These are phyloP conservation scores for Eilema sororculum DNA, from an alignment of 2,888 invertebrate genomes.

Conservation along the genomic window DNA sequence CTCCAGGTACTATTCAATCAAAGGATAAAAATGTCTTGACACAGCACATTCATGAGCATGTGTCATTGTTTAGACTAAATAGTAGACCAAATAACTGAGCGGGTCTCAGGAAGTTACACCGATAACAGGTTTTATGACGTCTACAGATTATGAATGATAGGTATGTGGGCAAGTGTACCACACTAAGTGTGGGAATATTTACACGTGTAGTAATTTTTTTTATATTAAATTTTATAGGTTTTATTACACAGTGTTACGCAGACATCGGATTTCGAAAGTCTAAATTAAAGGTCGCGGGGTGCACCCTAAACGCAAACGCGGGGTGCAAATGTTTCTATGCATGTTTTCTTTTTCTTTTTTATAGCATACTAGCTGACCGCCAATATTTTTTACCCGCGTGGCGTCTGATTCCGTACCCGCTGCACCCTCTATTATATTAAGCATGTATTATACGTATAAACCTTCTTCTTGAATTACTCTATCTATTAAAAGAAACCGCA, in stretches of 20 bases:
- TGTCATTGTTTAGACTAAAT: conserved; percentile 60
- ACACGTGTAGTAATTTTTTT: neutral
- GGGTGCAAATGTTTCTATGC: too few species aligned
- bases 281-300: too few species aligned
- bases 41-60: conserved; percentile 26
- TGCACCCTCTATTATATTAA: too few species aligned
- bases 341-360: too few species aligned
- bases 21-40: conserved; percentile 11
- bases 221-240: neutral
- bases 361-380: too few species aligned
- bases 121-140: conserved; percentile 8
- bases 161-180: conserved; percentile 1
- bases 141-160: conserved; percentile 1
- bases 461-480: too few species aligned
- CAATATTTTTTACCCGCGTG: too few species aligned
- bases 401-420: too few species aligned
- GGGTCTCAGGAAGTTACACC: conserved; percentile 13
- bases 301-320: too few species aligned
- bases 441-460: too few species aligned
- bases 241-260: neutral
- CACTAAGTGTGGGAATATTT: neutral
- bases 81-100: conserved; percentile 24
- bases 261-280: neutral
- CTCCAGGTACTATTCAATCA: neutral
- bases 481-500: too few species aligned